Percentiles rank a stretch among this genome's conserved stretches.
Evolutionary conservation across 2,113 vertebrate species (phyloP).

Genomic region (Tetrax tetrax): DNA sequence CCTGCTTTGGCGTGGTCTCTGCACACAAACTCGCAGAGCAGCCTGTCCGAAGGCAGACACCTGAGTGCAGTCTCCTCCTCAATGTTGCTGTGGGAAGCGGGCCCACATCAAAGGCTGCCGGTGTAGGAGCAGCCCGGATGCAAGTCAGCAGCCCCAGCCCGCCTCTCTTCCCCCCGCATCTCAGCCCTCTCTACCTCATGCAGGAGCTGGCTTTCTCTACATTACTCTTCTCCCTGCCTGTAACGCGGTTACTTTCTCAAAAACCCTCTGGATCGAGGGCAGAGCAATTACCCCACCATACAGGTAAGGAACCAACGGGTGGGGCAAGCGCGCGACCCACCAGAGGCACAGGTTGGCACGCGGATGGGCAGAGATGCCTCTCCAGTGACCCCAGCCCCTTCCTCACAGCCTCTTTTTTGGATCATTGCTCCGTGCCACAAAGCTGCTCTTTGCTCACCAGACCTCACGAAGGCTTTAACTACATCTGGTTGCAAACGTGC

Average conservation of each 20-base stretch:
- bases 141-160: neutral
- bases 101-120: neutral
- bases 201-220: neutral
- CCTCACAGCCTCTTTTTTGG: neutral
- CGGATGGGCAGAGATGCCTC: neutral
- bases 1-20: neutral
- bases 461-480: neutral
- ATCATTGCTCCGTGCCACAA: rapidly evolving
- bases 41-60: neutral
- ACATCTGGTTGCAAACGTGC: neutral
- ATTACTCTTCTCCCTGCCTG: neutral
- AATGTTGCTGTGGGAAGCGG: neutral
- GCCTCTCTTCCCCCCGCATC: neutral
- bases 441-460: neutral
- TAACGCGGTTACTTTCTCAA: neutral
- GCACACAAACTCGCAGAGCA: neutral
- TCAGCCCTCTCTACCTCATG: neutral
- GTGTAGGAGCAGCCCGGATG: neutral
- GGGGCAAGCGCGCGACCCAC: rapidly evolving
- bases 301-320: neutral
- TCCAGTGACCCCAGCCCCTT: neutral
- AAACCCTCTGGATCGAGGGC: neutral
- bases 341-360: rapidly evolving
- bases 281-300: neutral
- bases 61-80: neutral